phyloP scores from a whole-genome alignment of 1,140 invertebrate genomes.

The Drosophila erecta region DNA sequence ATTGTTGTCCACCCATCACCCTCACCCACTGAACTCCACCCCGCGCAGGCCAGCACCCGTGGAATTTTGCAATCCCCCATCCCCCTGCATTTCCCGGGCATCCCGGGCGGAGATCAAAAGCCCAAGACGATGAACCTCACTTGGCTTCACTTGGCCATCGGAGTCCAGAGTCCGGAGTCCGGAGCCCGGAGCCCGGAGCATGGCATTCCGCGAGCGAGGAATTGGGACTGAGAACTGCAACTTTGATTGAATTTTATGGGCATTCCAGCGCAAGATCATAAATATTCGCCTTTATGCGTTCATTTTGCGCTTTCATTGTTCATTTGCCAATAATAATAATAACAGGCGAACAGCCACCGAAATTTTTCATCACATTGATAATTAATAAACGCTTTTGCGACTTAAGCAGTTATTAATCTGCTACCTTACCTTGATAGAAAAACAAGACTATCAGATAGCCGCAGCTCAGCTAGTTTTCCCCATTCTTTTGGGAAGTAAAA shows the following conservation, averaged over 20 bases:
- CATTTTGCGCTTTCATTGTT: conserved; percentile 38
- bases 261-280: conserved; percentile 39
- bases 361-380: conserved; percentile 43
- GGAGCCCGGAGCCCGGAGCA: neutral
- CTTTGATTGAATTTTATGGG: conserved; percentile 52
- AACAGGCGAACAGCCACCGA: neutral
- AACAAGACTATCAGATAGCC: too few species aligned
- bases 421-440: neutral
- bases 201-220: conserved; percentile 26
- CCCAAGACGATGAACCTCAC: conserved; percentile 36
- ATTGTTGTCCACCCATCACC: conserved; percentile 54
- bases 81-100: neutral
- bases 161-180: neutral
- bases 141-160: conserved; percentile 8
- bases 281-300: conserved; percentile 43
- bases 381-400: conserved; percentile 49
- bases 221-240: conserved; percentile 32
- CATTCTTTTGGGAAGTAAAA: too few species aligned
- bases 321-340: conserved; percentile 32
- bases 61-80: conserved; percentile 17
- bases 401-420: neutral
- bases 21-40: neutral
- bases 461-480: too few species aligned
- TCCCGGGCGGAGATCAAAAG: conserved; percentile 35
- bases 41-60: neutral